Percentiles rank a stretch among this genome's conserved stretches.
Conservation (phyloP, 2,113 vertebrate genomes). For the Progne subis region DNA sequence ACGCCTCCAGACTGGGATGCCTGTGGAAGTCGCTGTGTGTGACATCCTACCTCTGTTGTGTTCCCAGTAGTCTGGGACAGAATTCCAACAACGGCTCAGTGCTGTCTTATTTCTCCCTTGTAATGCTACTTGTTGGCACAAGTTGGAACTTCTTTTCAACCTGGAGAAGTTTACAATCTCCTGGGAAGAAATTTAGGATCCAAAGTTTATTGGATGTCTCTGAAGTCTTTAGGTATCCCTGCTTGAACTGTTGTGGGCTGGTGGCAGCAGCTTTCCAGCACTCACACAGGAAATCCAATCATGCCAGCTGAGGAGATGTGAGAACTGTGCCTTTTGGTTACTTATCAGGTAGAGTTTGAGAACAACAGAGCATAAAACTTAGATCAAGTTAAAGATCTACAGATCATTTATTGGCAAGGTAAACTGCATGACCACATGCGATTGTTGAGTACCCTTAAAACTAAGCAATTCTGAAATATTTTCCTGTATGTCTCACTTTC, state of each 20-base stretch:
- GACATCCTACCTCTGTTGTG: background rate
- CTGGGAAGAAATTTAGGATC: background rate
- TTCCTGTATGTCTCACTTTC: background rate
- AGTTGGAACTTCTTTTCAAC: background rate
- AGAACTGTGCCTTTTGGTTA: background rate
- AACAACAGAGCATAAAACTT: constrained; percentile 45
- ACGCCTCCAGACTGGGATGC: background rate
- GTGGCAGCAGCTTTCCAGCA: background rate
- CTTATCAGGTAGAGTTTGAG: background rate
- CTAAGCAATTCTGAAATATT: background rate
- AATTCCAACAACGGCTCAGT: background rate
- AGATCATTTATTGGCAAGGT: background rate
- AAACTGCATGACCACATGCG: background rate
- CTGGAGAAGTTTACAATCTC: background rate
- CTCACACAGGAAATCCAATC: background rate
- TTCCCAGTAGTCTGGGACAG: background rate
- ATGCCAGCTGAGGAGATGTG: background rate
- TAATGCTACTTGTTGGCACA: background rate
- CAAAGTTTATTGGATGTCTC: background rate
- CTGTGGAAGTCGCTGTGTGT: background rate
- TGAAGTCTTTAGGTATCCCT: background rate
- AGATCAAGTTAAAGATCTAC: constrained; percentile 29
- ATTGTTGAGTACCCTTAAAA: constrained; percentile 25
- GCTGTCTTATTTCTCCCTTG: background rate
- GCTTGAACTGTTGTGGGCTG: background rate